Percentiles rank a stretch among this genome's conserved stretches.
These are phyloP conservation scores for Pipa parva DNA, from an alignment of 2,113 vertebrate genomes.

Conservation along the genomic window DNA sequence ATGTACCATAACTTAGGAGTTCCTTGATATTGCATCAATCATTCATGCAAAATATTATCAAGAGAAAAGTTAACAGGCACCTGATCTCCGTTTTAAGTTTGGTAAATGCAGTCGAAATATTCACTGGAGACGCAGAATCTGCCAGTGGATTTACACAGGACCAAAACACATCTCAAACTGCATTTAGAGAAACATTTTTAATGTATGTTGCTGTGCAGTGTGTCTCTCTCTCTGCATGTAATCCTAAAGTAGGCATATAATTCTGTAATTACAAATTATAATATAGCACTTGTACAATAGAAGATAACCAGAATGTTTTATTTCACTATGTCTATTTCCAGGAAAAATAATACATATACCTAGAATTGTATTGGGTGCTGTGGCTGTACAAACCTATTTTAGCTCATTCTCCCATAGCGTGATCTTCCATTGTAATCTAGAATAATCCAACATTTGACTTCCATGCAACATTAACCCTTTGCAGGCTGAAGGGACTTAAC, in stretches of 20 bases:
- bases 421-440: neutral
- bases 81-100: constrained; percentile 2
- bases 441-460: neutral
- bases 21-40: constrained; percentile 27
- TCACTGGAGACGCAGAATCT: constrained; percentile 2
- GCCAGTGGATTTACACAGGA: constrained; percentile 54
- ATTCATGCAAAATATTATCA: constrained; percentile 47
- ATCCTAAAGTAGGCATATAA: constrained; percentile 60
- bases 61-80: constrained; percentile 28
- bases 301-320: constrained; percentile 62
- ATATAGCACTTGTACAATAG: constrained; percentile 55
- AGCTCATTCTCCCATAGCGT: neutral
- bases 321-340: constrained; percentile 30
- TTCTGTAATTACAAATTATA: constrained; percentile 38
- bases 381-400: neutral
- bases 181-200: constrained; percentile 55
- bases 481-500: neutral
- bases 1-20: constrained; percentile 18
- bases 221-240: constrained; percentile 67
- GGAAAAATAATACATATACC: constrained; percentile 13
- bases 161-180: constrained; percentile 61
- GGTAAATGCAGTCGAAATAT: neutral
- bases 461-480: neutral
- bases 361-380: constrained; percentile 28
- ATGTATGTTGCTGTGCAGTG: constrained; percentile 61